phyloP scores from a whole-genome alignment of 2,113 vertebrate genomes.

The Hemiprocne comata region DNA sequence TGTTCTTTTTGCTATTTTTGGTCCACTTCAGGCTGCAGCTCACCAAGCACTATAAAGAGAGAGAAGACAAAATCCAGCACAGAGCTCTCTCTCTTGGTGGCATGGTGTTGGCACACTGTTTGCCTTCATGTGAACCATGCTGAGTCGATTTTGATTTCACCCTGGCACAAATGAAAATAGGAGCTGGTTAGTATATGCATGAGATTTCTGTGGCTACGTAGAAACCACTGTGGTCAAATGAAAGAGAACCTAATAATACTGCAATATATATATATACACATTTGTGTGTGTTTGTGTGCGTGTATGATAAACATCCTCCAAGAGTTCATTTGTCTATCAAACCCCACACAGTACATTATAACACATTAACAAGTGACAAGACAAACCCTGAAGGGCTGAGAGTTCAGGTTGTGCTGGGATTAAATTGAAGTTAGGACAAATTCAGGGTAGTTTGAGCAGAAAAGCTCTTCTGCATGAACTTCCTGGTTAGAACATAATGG shows the following conservation, averaged over 20 bases:
- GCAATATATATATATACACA: not conserved
- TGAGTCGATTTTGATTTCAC: not conserved
- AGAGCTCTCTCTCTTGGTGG: conserved; percentile 29
- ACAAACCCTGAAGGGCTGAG: not conserved
- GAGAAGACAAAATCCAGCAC: not conserved
- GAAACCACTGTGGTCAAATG: conserved; percentile 45
- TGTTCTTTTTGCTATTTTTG: not conserved
- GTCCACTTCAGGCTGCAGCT: not conserved
- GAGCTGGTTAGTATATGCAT: not conserved
- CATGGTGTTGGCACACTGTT: not conserved
- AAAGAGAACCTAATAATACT: not conserved
- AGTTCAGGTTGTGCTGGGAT: conserved; percentile 10
- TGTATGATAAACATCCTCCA: not conserved
- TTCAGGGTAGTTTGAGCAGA: not conserved
- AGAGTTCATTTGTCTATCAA: not conserved
- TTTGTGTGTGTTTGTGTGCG: not conserved
- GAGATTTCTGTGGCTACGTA: conserved; percentile 52
- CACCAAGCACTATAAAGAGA: not conserved
- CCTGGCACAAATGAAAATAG: conserved; percentile 38
- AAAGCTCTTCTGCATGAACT: not conserved
- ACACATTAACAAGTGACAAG: not conserved
- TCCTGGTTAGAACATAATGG: conserved; percentile 28
- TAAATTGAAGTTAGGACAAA: conserved; percentile 17
- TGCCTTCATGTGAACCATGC: not conserved
- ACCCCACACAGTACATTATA: not conserved